phyloP scores from a whole-genome alignment of 2,113 vertebrate genomes.

The Epinephelus lanceolatus region DNA sequence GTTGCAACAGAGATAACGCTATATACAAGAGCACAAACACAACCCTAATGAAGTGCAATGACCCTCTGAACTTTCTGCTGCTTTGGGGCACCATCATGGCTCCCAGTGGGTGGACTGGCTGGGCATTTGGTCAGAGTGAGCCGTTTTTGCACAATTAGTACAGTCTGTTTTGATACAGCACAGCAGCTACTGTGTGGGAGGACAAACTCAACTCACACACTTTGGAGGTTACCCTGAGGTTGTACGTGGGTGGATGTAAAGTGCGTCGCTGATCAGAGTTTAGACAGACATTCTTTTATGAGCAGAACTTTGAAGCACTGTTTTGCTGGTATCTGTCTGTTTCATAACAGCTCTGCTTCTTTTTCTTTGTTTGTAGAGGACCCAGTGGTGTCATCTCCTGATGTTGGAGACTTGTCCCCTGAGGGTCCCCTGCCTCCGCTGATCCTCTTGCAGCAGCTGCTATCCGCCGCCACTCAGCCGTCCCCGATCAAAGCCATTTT shows the following conservation, averaged over 20 bases:
- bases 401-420: constrained; percentile 94
- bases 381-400: constrained; percentile 88
- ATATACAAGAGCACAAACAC: too few relatives aligned
- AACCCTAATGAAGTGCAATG: neutral
- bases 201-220: neutral
- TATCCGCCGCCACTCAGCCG: constrained; percentile 95
- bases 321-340: neutral
- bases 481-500: constrained; percentile 98
- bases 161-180: neutral
- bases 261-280: neutral
- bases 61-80: neutral
- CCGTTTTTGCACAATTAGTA: neutral
- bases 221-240: neutral
- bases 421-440: constrained; percentile 96
- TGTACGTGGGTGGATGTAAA: neutral
- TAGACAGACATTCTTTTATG: too few relatives aligned
- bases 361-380: constrained; percentile 87
- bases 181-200: neutral
- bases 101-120: neutral
- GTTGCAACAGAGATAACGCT: too few relatives aligned
- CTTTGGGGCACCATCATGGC: neutral
- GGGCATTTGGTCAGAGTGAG: neutral
- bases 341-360: neutral
- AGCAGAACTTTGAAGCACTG: neutral
- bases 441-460: constrained; percentile 95